Evolutionary conservation across 2,888 invertebrate species (phyloP).

Genomic region (Drosophila neotestacea): DNA sequence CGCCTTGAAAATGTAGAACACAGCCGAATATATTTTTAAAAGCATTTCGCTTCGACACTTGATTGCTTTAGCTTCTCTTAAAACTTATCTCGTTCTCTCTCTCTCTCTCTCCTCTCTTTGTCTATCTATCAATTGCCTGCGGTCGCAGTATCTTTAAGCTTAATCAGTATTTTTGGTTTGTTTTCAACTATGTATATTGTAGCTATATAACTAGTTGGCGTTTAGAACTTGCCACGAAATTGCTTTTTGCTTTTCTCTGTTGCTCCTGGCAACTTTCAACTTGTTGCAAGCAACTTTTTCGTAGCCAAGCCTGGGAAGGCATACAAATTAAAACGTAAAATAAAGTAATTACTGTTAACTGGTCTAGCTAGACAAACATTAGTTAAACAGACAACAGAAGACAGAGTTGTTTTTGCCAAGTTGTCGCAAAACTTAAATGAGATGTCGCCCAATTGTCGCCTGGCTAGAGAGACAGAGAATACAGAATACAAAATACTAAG

Average conservation of each 20-base stretch:
- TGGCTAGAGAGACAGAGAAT: neutral
- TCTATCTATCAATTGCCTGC: no score
- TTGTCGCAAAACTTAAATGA: conserved; percentile 72
- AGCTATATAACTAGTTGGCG: conserved; percentile 31
- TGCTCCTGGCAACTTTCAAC: conserved; percentile 36
- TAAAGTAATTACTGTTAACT: conserved; percentile 69
- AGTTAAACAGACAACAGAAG: conserved; percentile 39
- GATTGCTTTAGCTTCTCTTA: conserved; percentile 2
- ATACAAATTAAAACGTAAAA: conserved; percentile 64
- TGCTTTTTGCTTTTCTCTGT: conserved; percentile 18
- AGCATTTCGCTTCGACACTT: neutral
- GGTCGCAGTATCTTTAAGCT: neutral
- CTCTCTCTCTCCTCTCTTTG: neutral
- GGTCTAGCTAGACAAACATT: conserved; percentile 45
- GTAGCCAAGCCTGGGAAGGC: conserved; percentile 19
- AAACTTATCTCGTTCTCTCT: neutral
- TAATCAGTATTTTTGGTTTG: neutral
- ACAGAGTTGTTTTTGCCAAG: conserved; percentile 28
- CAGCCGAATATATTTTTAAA: neutral
- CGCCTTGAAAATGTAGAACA: conserved; percentile 7
- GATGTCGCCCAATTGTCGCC: conserved; percentile 36
- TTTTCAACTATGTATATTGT: neutral
- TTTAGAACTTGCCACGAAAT: conserved; percentile 12
- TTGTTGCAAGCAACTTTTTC: conserved; percentile 48
- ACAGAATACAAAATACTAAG: neutral